Base-by-base conservation (phyloP, 2,113 vertebrate genomes). In the Cyprinodon tularosa region DNA sequence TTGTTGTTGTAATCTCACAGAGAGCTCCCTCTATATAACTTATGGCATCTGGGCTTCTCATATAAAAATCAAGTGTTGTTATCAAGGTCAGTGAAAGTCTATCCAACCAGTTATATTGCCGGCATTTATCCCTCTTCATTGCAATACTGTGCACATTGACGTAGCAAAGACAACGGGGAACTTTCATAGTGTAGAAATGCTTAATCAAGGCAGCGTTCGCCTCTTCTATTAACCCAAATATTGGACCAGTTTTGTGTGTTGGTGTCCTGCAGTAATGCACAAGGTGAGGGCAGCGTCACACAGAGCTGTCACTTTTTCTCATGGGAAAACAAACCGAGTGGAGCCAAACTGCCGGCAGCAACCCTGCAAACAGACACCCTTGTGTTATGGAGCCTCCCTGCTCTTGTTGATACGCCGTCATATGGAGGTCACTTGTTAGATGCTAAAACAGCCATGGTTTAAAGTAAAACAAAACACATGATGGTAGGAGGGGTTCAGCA, bases 281-380 rank as follows among this genome's bases (percentile, higher is more conserved):
- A 88, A 74, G 83, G 82, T 87, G 77, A 66, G 87, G 72, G 29
- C 29, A 29, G 74, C 64, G 7, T 77, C 66, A 71, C 50, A 38
- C n/a, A 8, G 66, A 8, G 66, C 63, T 60, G 14, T 39, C 10
- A 38, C 62, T 68, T 76, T 62, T 81, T 78, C 84, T 83, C 86
- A 73, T 80, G 86, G 80, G 89, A 87, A 86, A 88, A 84, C 87
- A 74, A 76, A 74, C 22, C 13, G 63, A 80, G 12, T 85, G 71
- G 74, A 82, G 82, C 85, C 86, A 90, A 91, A 91, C 83, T 88
- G 88, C 77, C 77, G 88, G 71, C 5, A 62, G 71, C 42, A 45
- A 29, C 71, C 82, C 42, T 60, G 78, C 84, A 92, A 87, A 91
- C 87, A 84, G 50, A 90, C 91, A 88, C 89, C 77, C 45, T 1